These are phyloP conservation scores for Allygus modestus DNA, from an alignment of 2,888 invertebrate genomes.

Conservation along the genomic window DNA sequence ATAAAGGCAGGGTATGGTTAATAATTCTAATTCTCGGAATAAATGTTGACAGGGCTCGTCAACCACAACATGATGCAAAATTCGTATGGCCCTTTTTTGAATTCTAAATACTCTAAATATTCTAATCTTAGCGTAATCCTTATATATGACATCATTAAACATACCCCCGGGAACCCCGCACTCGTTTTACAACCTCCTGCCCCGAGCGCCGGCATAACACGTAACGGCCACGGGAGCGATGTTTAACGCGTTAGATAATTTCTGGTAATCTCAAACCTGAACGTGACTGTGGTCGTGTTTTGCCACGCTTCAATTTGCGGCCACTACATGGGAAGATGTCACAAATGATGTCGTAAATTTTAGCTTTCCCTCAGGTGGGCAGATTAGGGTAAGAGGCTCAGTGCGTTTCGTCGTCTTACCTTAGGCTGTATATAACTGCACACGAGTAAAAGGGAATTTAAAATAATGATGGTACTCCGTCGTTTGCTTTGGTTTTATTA, in stretches of 20 bases:
- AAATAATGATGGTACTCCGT: neutral
- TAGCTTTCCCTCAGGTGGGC: constrained; percentile 47
- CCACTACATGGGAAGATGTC: constrained; percentile 26
- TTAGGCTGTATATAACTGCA: neutral
- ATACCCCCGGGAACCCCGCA: neutral
- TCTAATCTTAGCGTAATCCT: constrained; percentile 56
- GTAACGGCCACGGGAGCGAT: constrained; percentile 20
- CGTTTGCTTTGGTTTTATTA: neutral
- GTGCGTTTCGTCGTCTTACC: neutral
- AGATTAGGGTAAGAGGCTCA: constrained; percentile 17
- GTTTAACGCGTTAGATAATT: constrained; percentile 32
- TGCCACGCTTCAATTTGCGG: constrained; percentile 38
- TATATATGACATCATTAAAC: constrained; percentile 56
- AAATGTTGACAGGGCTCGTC: too few relatives aligned
- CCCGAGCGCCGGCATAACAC: constrained; percentile 14
- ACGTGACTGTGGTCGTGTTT: constrained; percentile 41
- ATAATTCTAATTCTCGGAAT: too few relatives aligned
- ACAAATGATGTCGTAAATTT: constrained; percentile 52
- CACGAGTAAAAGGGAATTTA: neutral
- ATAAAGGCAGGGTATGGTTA: too few relatives aligned
- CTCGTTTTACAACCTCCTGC: constrained; percentile 18
- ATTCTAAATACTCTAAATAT: too few relatives aligned
- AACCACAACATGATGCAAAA: too few relatives aligned
- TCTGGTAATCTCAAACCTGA: constrained; percentile 47
- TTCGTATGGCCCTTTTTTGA: too few relatives aligned